Evolutionary conservation across 2,113 vertebrate species (phyloP).

Genomic region (Recurvirostra avosetta): DNA sequence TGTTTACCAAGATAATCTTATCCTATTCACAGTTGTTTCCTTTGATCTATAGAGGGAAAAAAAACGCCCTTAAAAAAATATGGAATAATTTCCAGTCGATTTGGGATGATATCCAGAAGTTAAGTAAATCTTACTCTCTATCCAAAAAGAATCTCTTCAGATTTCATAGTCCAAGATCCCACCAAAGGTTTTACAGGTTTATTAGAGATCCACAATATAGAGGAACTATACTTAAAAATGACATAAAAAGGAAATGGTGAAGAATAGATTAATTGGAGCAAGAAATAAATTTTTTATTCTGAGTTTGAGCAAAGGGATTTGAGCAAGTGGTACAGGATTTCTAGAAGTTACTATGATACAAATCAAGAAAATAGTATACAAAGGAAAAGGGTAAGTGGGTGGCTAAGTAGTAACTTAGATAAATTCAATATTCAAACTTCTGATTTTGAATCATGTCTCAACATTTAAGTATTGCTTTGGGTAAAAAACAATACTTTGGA

Average conservation of each 20-base stretch:
- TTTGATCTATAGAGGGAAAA: neutral
- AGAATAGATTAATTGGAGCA: neutral
- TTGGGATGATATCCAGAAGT: neutral
- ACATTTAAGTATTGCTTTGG: neutral
- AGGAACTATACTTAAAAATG: neutral
- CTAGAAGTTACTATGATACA: neutral
- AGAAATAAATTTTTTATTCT: neutral
- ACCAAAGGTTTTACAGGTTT: neutral
- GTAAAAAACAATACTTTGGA: rapidly evolving
- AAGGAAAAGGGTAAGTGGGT: neutral
- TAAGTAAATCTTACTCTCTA: neutral
- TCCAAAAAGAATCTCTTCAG: neutral
- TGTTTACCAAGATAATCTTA: constrained; percentile 30
- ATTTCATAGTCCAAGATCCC: neutral
- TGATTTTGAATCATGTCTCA: neutral
- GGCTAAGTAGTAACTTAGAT: neutral
- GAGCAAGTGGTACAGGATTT: neutral
- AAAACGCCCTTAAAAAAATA: neutral
- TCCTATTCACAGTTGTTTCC: neutral
- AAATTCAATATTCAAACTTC: neutral
- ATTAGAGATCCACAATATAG: neutral
- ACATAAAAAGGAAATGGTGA: neutral
- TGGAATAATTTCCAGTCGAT: neutral
- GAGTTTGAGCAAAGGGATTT: neutral
- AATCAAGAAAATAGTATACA: neutral